Percentiles rank a stretch among this genome's conserved stretches.
Conservation (phyloP, 2,888 invertebrate genomes). For the Hirtodrosophila histrioides region DNA sequence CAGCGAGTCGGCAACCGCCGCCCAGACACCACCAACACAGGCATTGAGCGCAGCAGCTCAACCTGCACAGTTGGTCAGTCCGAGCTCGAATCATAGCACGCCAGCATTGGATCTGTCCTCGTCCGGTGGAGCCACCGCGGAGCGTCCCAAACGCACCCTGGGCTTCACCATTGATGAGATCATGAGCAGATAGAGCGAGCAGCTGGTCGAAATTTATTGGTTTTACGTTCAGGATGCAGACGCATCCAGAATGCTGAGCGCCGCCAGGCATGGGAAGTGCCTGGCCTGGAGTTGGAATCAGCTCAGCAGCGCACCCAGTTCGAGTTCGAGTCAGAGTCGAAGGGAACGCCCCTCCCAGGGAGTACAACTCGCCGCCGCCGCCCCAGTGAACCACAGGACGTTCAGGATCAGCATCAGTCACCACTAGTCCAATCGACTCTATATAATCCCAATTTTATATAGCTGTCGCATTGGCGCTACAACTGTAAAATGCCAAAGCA, state of each 20-base stretch:
- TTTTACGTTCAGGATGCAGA: slow-evolving; percentile 50
- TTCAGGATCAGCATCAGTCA: slow-evolving; percentile 32
- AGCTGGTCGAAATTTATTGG: slow-evolving; percentile 35
- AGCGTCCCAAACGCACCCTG: slow-evolving; percentile 86
- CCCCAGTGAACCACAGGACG: slow-evolving; percentile 35
- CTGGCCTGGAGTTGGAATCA: slow-evolving; percentile 54
- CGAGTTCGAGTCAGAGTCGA: slow-evolving; percentile 1
- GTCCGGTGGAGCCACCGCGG: slow-evolving; percentile 78
- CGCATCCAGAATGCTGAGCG: slow-evolving; percentile 29
- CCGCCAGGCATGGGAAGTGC: slow-evolving; percentile 78
- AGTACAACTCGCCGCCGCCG: background rate
- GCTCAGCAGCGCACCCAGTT: slow-evolving; percentile 17
- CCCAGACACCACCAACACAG: slow-evolving; percentile 46
- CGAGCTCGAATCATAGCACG: slow-evolving; percentile 34
- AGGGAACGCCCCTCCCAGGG: background rate
- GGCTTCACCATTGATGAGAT: slow-evolving; percentile 95
- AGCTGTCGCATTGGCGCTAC: slow-evolving; percentile 39
- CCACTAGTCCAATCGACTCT: slow-evolving; percentile 52
- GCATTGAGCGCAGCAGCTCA: slow-evolving; percentile 61
- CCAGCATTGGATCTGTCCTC: slow-evolving; percentile 87
- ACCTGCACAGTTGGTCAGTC: slow-evolving; percentile 56
- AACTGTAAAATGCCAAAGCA: slow-evolving; percentile 76
- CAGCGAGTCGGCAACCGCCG: slow-evolving; percentile 83
- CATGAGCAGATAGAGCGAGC: slow-evolving; percentile 89
- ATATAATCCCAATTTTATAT: slow-evolving; percentile 50